Evolutionary conservation across 2,797 vertebrate genomes (phyloP).

Genomic region (Gallinago nigripennis): DNA sequence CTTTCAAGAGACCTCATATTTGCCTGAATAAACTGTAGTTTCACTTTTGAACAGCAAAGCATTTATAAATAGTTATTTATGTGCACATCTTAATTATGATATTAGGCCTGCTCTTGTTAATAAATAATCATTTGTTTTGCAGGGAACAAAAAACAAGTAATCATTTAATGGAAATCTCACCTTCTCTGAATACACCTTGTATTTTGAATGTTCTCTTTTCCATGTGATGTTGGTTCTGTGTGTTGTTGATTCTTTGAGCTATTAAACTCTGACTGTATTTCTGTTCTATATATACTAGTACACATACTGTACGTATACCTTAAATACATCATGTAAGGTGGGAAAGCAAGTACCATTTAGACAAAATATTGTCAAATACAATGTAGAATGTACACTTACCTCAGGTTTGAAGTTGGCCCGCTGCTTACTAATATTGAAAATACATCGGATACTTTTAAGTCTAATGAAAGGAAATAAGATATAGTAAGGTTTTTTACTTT

Average conservation of each 20-base stretch:
- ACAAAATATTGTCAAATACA: not conserved
- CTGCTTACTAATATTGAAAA: not conserved
- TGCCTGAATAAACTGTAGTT: not conserved
- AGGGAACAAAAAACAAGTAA: not conserved
- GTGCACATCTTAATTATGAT: not conserved
- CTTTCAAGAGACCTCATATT: not conserved
- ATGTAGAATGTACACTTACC: accelerated
- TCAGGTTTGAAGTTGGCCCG: not conserved
- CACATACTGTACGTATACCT: not conserved
- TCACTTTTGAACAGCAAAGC: not conserved
- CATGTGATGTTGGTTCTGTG: not conserved
- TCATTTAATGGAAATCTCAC: not conserved
- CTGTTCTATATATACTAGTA: not conserved
- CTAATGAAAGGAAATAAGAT: not conserved
- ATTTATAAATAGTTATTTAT: not conserved
- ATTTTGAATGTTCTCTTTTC: not conserved
- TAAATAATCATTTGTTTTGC: not conserved
- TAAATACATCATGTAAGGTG: not conserved
- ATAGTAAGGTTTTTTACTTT: not conserved
- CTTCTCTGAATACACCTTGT: not conserved
- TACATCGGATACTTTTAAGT: not conserved
- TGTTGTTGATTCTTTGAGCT: not conserved
- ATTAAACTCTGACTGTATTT: not conserved
- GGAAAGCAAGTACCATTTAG: not conserved
- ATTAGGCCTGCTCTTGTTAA: not conserved